These are phyloP conservation scores for Canis aureus DNA, from an alignment of 2,113 vertebrate species.

Conservation along the genomic window DNA sequence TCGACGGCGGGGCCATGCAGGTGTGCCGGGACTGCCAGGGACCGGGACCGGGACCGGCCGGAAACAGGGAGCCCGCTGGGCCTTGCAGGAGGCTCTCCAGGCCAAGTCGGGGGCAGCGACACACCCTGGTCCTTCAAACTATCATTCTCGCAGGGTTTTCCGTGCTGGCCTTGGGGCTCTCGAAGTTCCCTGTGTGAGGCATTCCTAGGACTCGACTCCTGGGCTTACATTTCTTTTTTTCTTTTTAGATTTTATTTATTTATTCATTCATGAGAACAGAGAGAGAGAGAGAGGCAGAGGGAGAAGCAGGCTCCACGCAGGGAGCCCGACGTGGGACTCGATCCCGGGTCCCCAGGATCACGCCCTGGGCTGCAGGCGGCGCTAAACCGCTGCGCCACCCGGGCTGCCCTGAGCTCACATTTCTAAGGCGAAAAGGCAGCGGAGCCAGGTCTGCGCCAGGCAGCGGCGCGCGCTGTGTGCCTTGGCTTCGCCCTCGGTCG, in stretches of 20 bases:
- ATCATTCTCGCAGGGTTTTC: neutral
- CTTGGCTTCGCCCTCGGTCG: neutral
- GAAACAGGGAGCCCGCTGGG: neutral
- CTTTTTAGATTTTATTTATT: no score
- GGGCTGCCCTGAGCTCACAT: rapidly evolving
- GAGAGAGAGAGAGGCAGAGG: no score
- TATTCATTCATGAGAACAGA: no score
- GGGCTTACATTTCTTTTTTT: neutral
- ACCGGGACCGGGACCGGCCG: neutral
- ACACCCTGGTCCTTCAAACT: neutral
- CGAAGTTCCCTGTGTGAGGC: neutral
- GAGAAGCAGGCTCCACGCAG: no score
- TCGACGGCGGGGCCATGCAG: neutral
- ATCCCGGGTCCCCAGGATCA: no score
- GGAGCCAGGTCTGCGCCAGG: neutral
- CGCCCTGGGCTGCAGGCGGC: no score
- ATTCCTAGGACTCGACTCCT: neutral
- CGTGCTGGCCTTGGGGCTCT: neutral
- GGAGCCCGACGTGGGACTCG: no score
- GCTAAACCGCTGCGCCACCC: no score
- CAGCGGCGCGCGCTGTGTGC: neutral
- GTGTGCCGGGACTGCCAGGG: neutral
- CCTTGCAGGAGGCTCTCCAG: neutral
- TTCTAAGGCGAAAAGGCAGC: neutral
- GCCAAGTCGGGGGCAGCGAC: conserved; percentile 21